Evolutionary conservation across 37 sponge, comb jelly and placozoan genomes (phyloP), one percentile per base, ranked within the genome.

Genomic region (Lycopodina hypogea): DNA sequence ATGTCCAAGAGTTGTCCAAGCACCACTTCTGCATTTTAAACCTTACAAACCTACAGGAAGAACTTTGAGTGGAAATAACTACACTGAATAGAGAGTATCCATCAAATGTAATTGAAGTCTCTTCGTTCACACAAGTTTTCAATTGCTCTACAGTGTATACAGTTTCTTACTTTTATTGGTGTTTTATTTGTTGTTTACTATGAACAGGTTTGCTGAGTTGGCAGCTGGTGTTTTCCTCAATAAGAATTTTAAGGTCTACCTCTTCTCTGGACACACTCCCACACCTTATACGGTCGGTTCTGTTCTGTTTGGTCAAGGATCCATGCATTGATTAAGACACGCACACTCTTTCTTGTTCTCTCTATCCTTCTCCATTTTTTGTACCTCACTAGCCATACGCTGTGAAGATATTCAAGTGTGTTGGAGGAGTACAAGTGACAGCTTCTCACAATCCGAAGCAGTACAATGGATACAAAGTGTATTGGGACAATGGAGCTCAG

Each of bases 401-500:
- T 57, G 86, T 96, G 71, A 74, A 63, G 61, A 71, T 72, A 32
- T 94, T 79, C 71, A 68, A 79, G 14, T 81, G 84, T 75, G 75
- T 85, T 8, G 94, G 93, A 35, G 99, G 99, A 15, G 81, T 99
- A 52, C 96, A 96, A 89, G 81, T 99, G 22, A 99, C 99, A 42
- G 99, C 99, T 6, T 99, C 99, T 30, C 99, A 99, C 79, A 99
- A 99, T 74, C 99, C 99, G 18, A 99, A 99, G 61, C 83, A 93
- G 55, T 94, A 99, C 79, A 99, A 99, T 63, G 99, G 99, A 21
- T 99, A 99, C 83, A 99, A 99, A 56, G 99, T 97, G 17, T 99
- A 91, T 81, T 99, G 99, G 99, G 64, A 76, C 76, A 99, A 99
- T 74, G 97, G 97, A 55, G 96, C 99, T 42, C 94, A 94, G 91